phyloP scores from a whole-genome alignment of 2,113 vertebrate genomes.

The Axis porcinus region DNA sequence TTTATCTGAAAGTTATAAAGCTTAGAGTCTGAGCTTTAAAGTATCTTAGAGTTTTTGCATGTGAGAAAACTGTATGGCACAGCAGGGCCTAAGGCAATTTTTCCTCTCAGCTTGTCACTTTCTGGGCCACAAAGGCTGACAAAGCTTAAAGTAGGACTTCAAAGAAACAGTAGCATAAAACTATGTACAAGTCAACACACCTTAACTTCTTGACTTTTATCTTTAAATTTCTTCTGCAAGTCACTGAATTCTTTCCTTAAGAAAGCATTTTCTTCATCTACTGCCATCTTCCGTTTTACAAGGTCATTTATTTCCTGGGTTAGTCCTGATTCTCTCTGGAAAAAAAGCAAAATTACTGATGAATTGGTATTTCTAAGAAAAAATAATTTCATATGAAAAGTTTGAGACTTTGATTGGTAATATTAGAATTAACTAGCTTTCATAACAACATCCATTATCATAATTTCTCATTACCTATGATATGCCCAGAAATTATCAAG shows the following conservation, averaged over 20 bases:
- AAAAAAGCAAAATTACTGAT: constrained; percentile 15
- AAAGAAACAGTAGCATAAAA: constrained; percentile 77
- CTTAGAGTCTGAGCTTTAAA: constrained; percentile 86
- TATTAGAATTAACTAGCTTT: background rate
- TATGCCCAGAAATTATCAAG: background rate
- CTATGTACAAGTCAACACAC: constrained; percentile 84
- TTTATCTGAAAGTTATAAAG: constrained; percentile 95
- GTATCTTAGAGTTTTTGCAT: constrained; percentile 77
- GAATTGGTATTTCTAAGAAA: background rate
- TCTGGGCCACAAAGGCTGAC: constrained; percentile 83
- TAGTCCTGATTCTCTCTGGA: constrained; percentile 83
- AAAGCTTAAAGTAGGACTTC: constrained; percentile 80
- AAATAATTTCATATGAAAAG: constrained; percentile 1
- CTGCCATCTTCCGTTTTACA: constrained; percentile 79
- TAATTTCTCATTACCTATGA: background rate
- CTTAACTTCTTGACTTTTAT: constrained; percentile 91
- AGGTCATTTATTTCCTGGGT: constrained; percentile 88
- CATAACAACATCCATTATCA: background rate
- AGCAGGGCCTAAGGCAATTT: constrained; percentile 87
- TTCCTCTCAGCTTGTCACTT: constrained; percentile 85
- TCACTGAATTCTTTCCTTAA: constrained; percentile 88
- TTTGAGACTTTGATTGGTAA: background rate
- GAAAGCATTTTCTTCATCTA: constrained; percentile 83
- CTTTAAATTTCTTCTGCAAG: constrained; percentile 87
- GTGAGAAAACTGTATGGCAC: constrained; percentile 80